Percentiles rank a stretch among this genome's conserved stretches.
Conservation (phyloP, 2,797 vertebrate genomes). For the Channallabes apus region DNA sequence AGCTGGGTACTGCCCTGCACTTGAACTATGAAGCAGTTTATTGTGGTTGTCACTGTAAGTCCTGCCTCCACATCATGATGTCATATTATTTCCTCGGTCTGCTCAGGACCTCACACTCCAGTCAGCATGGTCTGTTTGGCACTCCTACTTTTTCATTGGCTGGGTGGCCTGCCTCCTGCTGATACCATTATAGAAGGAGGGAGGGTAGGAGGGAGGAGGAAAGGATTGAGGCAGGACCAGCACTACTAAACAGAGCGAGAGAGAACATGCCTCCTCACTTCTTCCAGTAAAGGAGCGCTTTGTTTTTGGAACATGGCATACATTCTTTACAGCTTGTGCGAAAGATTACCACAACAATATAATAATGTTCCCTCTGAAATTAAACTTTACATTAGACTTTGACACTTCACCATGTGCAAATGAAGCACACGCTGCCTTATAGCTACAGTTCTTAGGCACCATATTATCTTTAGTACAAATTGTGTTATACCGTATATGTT, state of each 20-base stretch:
- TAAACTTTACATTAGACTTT: background rate
- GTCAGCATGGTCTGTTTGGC: slow-evolving; percentile 59
- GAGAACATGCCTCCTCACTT: background rate
- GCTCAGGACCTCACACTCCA: slow-evolving; percentile 66
- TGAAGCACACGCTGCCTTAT: background rate
- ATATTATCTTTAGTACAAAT: no score
- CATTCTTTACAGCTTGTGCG: background rate
- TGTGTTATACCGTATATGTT: no score
- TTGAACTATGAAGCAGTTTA: slow-evolving; percentile 52
- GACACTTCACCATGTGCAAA: background rate
- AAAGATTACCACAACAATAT: background rate
- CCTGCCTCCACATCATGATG: slow-evolving; percentile 66
- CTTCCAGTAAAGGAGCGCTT: slow-evolving; percentile 5
- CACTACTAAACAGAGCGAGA: background rate
- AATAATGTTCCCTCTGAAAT: background rate
- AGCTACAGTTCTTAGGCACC: no score
- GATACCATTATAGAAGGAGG: slow-evolving; percentile 59
- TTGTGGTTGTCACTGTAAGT: slow-evolving; percentile 47
- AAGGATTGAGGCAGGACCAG: background rate
- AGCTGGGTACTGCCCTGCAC: slow-evolving; percentile 24
- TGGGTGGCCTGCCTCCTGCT: slow-evolving; percentile 63
- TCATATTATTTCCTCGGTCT: slow-evolving; percentile 59
- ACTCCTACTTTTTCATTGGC: slow-evolving; percentile 80
- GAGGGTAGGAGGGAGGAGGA: slow-evolving; percentile 26
- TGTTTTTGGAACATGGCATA: background rate